Conservation (phyloP, 2,888 invertebrate genomes). For the Lobophora halterata region DNA sequence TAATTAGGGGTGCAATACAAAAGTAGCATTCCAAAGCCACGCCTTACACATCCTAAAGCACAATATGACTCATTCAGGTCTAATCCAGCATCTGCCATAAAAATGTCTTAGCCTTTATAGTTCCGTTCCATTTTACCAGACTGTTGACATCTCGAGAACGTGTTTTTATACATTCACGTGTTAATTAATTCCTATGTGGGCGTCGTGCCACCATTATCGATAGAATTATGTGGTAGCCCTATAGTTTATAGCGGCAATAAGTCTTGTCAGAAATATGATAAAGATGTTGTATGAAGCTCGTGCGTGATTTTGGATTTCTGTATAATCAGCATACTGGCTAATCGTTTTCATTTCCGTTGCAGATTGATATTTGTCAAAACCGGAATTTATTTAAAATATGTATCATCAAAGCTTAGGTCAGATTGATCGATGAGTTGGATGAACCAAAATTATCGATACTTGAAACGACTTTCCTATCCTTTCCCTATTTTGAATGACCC, state of each 20-base stretch:
- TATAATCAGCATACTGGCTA: conserved; percentile 41
- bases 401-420: too few relatives aligned
- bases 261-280: conserved; percentile 63
- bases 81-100: conserved; percentile 58
- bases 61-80: conserved; percentile 65
- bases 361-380: not conserved
- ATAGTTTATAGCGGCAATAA: conserved; percentile 65
- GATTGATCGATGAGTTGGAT: too few relatives aligned
- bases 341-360: conserved; percentile 8
- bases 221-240: conserved; percentile 73
- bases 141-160: conserved; percentile 69
- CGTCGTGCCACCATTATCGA: conserved; percentile 70
- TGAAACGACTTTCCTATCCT: too few relatives aligned
- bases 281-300: conserved; percentile 52
- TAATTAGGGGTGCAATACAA: conserved; percentile 35
- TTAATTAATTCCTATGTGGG: conserved; percentile 77
- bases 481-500: too few relatives aligned
- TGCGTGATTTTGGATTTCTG: conserved; percentile 47
- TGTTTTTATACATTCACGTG: conserved; percentile 66
- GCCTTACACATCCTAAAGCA: conserved; percentile 49
- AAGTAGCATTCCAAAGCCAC: conserved; percentile 47
- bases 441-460: too few relatives aligned
- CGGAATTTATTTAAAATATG: too few relatives aligned
- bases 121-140: conserved; percentile 65
- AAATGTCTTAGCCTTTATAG: conserved; percentile 64